Percentiles rank a stretch among this genome's conserved stretches.
These are phyloP conservation scores for Zaprionus lachaisei DNA, from an alignment of 1,140 invertebrate genomes.

Conservation along the genomic window DNA sequence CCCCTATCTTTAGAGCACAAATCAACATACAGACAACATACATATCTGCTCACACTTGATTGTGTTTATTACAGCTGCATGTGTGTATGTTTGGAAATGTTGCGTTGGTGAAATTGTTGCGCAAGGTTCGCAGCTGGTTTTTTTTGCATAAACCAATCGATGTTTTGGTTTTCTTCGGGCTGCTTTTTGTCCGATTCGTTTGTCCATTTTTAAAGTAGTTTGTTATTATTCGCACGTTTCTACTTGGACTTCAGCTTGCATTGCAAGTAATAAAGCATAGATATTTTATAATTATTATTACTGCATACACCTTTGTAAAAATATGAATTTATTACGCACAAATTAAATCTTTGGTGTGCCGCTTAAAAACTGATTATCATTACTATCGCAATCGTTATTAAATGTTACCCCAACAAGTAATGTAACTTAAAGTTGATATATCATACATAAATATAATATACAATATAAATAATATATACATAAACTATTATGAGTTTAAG, in stretches of 20 bases:
- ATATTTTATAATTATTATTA: not conserved
- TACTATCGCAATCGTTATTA: no score
- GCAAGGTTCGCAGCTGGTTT: conserved; percentile 55
- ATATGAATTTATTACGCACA: not conserved
- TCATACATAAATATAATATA: no score
- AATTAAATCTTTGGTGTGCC: not conserved
- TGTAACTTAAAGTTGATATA: no score
- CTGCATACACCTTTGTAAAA: not conserved
- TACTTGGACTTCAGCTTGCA: conserved; percentile 25
- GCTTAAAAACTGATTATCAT: no score
- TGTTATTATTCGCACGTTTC: conserved; percentile 71
- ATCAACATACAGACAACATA: conserved; percentile 6
- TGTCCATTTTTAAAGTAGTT: conserved; percentile 15
- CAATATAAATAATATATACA: no score
- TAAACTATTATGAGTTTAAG: no score
- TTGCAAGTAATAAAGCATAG: conserved; percentile 30
- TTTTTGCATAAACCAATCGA: conserved; percentile 68
- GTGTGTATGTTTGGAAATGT: conserved; percentile 30
- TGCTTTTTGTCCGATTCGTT: conserved; percentile 45
- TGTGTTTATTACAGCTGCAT: conserved; percentile 3
- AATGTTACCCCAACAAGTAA: no score
- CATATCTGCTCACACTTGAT: not conserved
- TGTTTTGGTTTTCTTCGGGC: conserved; percentile 40
- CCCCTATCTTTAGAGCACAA: conserved; percentile 12
- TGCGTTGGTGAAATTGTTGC: conserved; percentile 75